Conservation (phyloP, 1,140 invertebrate genomes). For the Magallana gigas region DNA sequence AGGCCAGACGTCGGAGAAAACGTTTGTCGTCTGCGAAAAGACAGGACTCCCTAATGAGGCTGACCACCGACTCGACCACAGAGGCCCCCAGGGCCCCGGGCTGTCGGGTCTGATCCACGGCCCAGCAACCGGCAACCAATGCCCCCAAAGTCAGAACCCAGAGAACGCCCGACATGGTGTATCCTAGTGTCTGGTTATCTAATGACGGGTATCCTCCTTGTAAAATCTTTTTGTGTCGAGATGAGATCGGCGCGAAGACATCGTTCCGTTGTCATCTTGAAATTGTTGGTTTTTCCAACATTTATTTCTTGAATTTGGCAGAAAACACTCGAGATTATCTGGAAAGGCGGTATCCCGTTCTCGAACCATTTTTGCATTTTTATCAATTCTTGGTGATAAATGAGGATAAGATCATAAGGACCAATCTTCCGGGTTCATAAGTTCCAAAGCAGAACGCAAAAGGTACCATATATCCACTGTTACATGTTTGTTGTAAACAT, state of each 20-base stretch:
- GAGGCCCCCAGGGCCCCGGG: slow-evolving; percentile 55
- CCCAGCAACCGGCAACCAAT: not conserved
- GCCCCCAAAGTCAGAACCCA: not conserved
- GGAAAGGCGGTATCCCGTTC: not conserved
- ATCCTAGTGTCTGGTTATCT: not conserved
- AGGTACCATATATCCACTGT: too few species aligned
- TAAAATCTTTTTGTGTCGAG: not conserved
- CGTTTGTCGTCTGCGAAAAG: slow-evolving; percentile 65
- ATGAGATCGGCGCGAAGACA: not conserved
- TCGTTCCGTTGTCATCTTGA: slow-evolving; percentile 29
- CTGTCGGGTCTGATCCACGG: slow-evolving; percentile 56
- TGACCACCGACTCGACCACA: slow-evolving; percentile 67
- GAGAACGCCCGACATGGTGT: not conserved
- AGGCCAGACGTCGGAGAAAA: slow-evolving; percentile 66
- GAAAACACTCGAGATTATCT: slow-evolving; percentile 3
- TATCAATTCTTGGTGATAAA: too few species aligned
- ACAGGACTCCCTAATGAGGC: slow-evolving; percentile 63
- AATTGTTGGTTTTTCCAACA: not conserved
- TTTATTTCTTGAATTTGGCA: not conserved
- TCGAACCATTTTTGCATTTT: too few species aligned
- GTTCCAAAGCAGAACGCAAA: too few species aligned
- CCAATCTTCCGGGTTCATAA: too few species aligned
- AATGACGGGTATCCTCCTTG: not conserved
- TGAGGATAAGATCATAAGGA: too few species aligned
- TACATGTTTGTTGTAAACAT: too few species aligned